Conservation (phyloP, 2,888 invertebrate species). For the Heliconius ismenius region DNA sequence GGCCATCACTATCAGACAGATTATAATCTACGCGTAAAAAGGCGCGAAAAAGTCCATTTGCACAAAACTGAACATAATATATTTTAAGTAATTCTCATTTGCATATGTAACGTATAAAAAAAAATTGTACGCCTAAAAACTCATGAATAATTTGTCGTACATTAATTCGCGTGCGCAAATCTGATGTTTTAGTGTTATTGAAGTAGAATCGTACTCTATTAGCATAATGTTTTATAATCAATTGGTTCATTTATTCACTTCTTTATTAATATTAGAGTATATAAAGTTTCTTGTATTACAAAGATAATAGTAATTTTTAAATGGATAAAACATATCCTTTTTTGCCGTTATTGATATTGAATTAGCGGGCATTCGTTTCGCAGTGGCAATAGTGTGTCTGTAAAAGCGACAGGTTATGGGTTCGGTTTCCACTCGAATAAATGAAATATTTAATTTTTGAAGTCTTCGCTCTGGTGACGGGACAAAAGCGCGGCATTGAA, state of each 20-base stretch:
- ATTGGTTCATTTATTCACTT: constrained; percentile 7
- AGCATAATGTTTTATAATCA: constrained; percentile 11
- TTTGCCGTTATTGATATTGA: background rate
- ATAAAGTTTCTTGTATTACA: background rate
- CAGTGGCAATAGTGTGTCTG: too few species aligned
- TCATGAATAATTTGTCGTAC: constrained; percentile 31
- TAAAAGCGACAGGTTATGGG: too few species aligned
- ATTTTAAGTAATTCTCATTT: constrained; percentile 27
- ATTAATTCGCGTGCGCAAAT: constrained; percentile 30
- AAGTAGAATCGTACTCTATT: background rate
- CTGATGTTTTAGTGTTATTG: constrained; percentile 20
- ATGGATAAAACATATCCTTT: background rate
- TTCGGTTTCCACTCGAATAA: too few species aligned
- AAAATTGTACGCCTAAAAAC: constrained; percentile 32
- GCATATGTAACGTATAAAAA: constrained; percentile 26
- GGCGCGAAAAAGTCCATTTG: constrained; percentile 42
- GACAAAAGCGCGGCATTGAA: too few species aligned
- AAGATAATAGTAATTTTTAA: background rate
- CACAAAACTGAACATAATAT: constrained; percentile 34
- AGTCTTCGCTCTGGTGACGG: too few species aligned
- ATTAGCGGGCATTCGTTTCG: background rate
- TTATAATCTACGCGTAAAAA: constrained; percentile 45
- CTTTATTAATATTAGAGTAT: background rate
- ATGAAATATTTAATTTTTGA: too few species aligned
- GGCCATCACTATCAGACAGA: constrained; percentile 44